These are phyloP conservation scores for Lathamus discolor DNA, from an alignment of 2,113 vertebrate species.

Conservation along the genomic window DNA sequence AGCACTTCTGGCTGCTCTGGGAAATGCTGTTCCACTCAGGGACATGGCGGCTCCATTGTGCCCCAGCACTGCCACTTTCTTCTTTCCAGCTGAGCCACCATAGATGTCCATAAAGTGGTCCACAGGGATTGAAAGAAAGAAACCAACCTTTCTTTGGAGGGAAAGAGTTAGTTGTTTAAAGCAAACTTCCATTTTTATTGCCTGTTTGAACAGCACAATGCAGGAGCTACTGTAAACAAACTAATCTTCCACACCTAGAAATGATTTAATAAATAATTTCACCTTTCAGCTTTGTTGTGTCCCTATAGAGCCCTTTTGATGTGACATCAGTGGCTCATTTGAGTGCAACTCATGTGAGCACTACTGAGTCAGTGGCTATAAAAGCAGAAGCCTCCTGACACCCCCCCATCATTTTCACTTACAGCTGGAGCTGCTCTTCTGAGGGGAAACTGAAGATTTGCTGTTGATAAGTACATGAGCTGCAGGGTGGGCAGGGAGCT, in stretches of 20 bases:
- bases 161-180: background rate
- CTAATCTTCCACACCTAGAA: background rate
- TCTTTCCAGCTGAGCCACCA: background rate
- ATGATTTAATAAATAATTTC: background rate
- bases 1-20: background rate
- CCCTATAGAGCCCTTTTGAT: background rate
- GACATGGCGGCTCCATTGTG: fast-evolving
- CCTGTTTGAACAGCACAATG: background rate
- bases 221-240: background rate
- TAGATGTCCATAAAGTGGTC: background rate
- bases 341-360: background rate
- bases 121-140: background rate
- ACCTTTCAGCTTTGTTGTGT: background rate
- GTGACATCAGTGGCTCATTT: background rate
- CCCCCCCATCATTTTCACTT: background rate
- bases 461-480: background rate
- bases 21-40: background rate
- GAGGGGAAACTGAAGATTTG: background rate
- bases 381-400: background rate
- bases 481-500: background rate
- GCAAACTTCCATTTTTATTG: background rate
- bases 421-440: background rate
- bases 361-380: background rate
- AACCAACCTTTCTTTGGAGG: background rate
- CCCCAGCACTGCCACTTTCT: background rate